Base-by-base conservation (phyloP, 2,888 invertebrate genomes). In the Scaeva pyrastri region DNA sequence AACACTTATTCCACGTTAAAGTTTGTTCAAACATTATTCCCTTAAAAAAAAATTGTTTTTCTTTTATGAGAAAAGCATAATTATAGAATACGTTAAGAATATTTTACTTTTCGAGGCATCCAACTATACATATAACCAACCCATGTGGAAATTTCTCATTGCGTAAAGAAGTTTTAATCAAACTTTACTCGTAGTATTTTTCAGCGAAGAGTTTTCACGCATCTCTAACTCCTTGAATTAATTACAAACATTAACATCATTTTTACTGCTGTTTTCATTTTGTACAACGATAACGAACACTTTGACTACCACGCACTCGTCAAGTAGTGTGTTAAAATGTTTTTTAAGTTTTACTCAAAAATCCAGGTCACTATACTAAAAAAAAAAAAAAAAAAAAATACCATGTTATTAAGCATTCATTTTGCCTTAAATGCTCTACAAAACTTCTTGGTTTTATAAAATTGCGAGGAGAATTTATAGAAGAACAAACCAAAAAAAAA, bases 281-380 rank as follows among this genome's bases (percentile, higher is more conserved):
- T n/a, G n/a, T n/a, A n/a, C n/a, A n/a, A n/a, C n/a, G n/a, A 45
- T 26, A n/a, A 43, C n/a, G 19, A 14, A 45, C 64, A 45, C 64
- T 45, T 62, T n/a, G 64, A 64, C 26, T 45, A n/a, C 26, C 64
- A 64, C 64, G 58, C 36, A 72, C 36, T 72, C 58, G 3, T 58
- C 43, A 72, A 58, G 58, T 8, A 31, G 31, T 31, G 8, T 58
- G 45, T 72, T 72, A 48, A 72, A 58, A 45, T 72, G 31, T 48
- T 72, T 72, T 76, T 60, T 14, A 31, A 48, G 16, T 31, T 41
- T 70, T 31, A 39, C 50, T 66, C 4, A 2, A 23, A 55, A 74
- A 68, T 60, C 52, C 26, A 60, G 83, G 83, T 77, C 77, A 83
- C 31, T 45, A 12, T 7, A 26, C 23, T n/a, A n/a, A n/a, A n/a